These are phyloP conservation scores for Lamprotornis superbus DNA, from an alignment of 2,113 vertebrate genomes.

Conservation along the genomic window DNA sequence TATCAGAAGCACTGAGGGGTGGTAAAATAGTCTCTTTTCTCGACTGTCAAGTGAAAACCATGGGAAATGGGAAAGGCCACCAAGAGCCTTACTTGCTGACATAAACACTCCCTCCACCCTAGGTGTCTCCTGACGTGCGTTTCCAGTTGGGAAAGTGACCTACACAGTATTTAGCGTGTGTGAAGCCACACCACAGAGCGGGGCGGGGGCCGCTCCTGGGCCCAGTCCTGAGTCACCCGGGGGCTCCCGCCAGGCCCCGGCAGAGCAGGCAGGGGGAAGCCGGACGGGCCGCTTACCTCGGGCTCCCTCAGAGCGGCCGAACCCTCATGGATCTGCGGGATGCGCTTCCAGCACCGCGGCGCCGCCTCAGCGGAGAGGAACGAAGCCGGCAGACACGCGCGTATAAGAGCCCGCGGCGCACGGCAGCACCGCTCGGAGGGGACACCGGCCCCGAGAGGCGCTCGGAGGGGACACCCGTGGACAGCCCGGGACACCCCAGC, in stretches of 20 bases:
- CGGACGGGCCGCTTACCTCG: not conserved
- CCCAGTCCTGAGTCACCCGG: accelerated
- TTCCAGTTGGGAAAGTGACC: accelerated
- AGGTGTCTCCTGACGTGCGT: accelerated
- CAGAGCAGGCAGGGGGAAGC: accelerated
- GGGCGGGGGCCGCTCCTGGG: accelerated
- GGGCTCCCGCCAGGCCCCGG: not conserved
- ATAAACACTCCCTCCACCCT: accelerated
- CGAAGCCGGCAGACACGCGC: too few relatives aligned
- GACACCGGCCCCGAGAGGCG: too few relatives aligned
- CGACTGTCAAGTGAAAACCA: not conserved
- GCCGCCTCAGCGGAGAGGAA: not conserved
- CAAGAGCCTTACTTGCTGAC: accelerated
- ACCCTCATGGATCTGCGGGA: accelerated
- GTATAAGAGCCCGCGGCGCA: too few relatives aligned
- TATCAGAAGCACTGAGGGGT: accelerated
- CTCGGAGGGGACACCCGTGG: not conserved
- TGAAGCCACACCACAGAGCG: accelerated
- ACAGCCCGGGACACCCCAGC: not conserved
- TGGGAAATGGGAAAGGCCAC: accelerated
- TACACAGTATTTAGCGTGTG: accelerated
- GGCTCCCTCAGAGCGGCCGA: not conserved
- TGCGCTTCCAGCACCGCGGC: not conserved
- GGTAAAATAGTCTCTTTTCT: not conserved
- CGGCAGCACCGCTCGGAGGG: not conserved